Percentiles rank a stretch among this genome's conserved stretches.
Conservation (phyloP, 2,888 invertebrate genomes). For the Machimus atricapillus region DNA sequence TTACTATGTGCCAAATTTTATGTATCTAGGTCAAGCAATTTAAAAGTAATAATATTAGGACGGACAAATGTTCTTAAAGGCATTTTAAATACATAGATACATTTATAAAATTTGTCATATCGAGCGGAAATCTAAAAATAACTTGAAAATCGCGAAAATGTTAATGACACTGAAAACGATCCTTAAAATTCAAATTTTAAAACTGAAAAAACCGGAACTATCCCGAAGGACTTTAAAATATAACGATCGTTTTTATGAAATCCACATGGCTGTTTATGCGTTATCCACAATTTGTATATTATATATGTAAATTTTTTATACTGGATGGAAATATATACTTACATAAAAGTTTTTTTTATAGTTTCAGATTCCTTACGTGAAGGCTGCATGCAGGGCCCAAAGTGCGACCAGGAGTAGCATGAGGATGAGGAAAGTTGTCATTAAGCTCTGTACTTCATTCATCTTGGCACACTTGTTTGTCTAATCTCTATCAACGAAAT, state of each 20-base stretch:
- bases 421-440: constrained; percentile 17
- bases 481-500: background rate
- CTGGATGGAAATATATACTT: background rate
- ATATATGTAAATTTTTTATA: too few species aligned
- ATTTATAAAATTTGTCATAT: background rate
- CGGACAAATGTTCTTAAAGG: background rate
- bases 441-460: constrained; percentile 31
- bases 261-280: background rate
- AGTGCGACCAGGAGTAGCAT: background rate
- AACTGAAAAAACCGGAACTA: background rate
- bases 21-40: background rate
- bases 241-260: background rate
- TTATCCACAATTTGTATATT: too few species aligned
- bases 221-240: background rate
- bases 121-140: background rate
- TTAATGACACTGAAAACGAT: background rate
- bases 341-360: background rate
- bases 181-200: background rate
- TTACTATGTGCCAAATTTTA: background rate
- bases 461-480: background rate
- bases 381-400: background rate
- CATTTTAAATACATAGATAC: too few species aligned
- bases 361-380: background rate
- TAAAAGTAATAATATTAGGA: background rate
- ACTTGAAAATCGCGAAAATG: background rate